phyloP scores from a whole-genome alignment of 2,888 invertebrate species.

The Caenorhabditis sulstoni region DNA sequence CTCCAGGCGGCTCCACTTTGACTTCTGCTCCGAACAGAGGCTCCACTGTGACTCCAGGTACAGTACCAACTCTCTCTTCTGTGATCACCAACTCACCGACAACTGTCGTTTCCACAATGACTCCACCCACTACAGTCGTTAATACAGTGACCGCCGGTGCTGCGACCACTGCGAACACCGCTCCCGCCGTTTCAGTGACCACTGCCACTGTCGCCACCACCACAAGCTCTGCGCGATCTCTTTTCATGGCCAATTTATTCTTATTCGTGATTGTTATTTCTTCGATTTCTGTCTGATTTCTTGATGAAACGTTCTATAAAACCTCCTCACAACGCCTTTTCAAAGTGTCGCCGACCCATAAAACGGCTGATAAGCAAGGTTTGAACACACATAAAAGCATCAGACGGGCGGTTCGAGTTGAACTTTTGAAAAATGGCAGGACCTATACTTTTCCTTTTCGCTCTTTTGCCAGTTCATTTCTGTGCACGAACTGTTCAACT shows the following conservation, averaged over 20 bases:
- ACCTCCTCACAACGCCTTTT: not conserved
- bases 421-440: not conserved
- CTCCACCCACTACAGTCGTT: not conserved
- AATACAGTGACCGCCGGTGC: not conserved
- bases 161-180: not conserved
- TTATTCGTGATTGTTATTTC: not conserved
- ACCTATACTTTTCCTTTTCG: not conserved
- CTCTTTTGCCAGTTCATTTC: not conserved
- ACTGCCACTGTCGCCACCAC: constrained; percentile 15
- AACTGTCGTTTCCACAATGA: not conserved
- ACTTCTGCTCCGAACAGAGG: constrained; percentile 6
- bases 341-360: too few species aligned
- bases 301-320: constrained; percentile 14
- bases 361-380: constrained; percentile 16
- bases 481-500: not conserved
- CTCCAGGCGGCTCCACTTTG: not conserved
- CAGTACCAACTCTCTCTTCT: not conserved
- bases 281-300: not conserved
- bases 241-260: not conserved
- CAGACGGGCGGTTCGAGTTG: too few species aligned
- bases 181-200: not conserved
- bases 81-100: not conserved
- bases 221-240: constrained; percentile 17
- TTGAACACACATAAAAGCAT: too few species aligned
- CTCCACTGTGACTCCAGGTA: not conserved